Percentiles rank a stretch among this genome's conserved stretches.
Evolutionary conservation across 2,113 vertebrate species (phyloP).

Genomic region (Onychorhynchus coronatus): DNA sequence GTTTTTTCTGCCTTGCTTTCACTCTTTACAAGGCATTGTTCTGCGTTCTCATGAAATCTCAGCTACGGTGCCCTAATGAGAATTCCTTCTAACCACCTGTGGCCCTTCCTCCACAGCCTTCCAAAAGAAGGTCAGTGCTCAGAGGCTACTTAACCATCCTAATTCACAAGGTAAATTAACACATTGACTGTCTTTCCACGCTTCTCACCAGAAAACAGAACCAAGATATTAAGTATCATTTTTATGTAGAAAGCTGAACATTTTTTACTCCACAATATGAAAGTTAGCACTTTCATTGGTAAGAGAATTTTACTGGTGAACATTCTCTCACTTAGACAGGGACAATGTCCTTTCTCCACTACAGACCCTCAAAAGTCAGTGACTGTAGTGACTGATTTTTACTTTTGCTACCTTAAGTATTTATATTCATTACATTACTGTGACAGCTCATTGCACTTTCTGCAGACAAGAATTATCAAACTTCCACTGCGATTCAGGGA

Average conservation of each 20-base stretch:
- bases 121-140: not conserved
- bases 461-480: not conserved
- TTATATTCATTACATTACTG: not conserved
- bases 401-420: not conserved
- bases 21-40: not conserved
- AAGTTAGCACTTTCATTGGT: not conserved
- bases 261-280: not conserved
- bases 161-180: not conserved
- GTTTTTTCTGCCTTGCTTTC: not conserved
- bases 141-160: not conserved
- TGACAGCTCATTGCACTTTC: not conserved
- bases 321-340: not conserved
- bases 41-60: not conserved
- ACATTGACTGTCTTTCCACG: not conserved
- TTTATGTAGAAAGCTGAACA: not conserved
- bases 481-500: not conserved
- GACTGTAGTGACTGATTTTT: not conserved
- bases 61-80: rapidly evolving
- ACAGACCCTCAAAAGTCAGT: not conserved
- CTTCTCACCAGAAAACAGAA: not conserved
- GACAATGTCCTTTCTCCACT: not conserved
- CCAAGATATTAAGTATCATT: not conserved
- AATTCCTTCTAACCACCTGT: not conserved
- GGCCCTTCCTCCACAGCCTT: not conserved
- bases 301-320: not conserved